Evolutionary conservation across 2,113 vertebrate genomes (phyloP).

Genomic region (Nyctereutes procyonoides): DNA sequence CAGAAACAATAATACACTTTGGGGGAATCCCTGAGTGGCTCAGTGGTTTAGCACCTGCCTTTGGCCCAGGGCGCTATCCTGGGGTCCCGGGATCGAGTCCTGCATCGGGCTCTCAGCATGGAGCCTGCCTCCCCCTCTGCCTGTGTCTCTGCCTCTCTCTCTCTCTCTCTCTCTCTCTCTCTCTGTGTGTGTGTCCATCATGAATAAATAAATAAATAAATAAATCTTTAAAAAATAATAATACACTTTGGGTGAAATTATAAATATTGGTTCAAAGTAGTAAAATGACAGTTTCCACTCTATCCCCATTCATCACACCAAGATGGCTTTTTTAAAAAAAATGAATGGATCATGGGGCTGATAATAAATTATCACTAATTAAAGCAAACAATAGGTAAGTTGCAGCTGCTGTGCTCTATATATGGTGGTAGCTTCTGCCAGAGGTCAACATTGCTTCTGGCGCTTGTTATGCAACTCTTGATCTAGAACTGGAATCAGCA

Average conservation of each 20-base stretch:
- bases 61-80: too few relatives aligned
- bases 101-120: too few relatives aligned
- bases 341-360: not conserved
- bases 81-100: too few relatives aligned
- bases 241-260: not conserved
- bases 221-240: not conserved
- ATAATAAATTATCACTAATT: not conserved
- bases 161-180: too few relatives aligned
- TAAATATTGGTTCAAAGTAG: not conserved
- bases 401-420: not conserved
- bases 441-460: not conserved
- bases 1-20: not conserved
- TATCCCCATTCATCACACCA: not conserved
- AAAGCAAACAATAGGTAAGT: not conserved
- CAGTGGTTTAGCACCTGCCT: too few relatives aligned
- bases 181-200: too few relatives aligned
- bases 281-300: not conserved
- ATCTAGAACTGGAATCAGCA: not conserved
- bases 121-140: too few relatives aligned
- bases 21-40: not conserved
- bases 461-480: not conserved
- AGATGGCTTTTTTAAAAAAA: not conserved
- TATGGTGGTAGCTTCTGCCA: not conserved
- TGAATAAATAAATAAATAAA: too few relatives aligned
- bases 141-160: too few relatives aligned